Evolutionary conservation across 2,888 invertebrate genomes (phyloP).

Genomic region (Sesia bembeciformis): DNA sequence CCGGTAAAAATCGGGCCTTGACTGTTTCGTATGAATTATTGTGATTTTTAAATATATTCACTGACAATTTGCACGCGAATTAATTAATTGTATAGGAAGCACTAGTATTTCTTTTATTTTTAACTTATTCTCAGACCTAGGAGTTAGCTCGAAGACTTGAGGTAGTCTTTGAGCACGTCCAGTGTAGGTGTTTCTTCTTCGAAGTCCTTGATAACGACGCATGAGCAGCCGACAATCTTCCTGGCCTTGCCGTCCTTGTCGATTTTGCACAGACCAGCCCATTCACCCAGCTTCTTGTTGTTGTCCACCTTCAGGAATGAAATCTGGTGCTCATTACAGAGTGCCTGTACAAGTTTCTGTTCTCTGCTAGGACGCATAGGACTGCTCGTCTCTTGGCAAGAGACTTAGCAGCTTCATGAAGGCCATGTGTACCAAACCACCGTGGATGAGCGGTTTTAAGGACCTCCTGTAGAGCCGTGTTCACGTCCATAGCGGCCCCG

Average conservation of each 20-base stretch:
- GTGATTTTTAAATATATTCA: too few species aligned
- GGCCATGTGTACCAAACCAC: conserved; percentile 95
- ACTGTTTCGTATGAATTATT: too few species aligned
- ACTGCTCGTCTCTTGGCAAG: conserved; percentile 98
- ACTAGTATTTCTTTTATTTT: conserved; percentile 36
- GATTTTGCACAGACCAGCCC: conserved; percentile 99
- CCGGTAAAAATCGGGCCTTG: too few species aligned
- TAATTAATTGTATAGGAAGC: too few species aligned
- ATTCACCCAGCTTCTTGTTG: conserved; percentile 99
- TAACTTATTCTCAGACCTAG: conserved; percentile 48
- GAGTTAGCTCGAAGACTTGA: conserved; percentile 84
- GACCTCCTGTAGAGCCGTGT: conserved; percentile 96
- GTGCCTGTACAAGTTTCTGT: conserved; percentile 96
- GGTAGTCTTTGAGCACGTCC: conserved; percentile 95
- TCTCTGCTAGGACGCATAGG: conserved; percentile 96
- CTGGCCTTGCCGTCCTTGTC: conserved; percentile 99
- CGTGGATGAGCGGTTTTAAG: conserved; percentile 95
- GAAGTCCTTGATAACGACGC: conserved; percentile 98
- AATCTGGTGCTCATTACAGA: conserved; percentile 99
- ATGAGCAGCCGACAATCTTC: conserved; percentile 98
- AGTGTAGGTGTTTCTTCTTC: conserved; percentile 97
- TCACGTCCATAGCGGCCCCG: conserved; percentile 92
- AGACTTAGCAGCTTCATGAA: conserved; percentile 97
- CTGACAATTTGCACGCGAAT: too few species aligned
- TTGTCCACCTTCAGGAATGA: conserved; percentile 97